A percentile compares a stretch with the other conserved stretches of the same genome.
phyloP scores from a whole-genome alignment of 2,888 invertebrate species.

The Acronicta psi region DNA sequence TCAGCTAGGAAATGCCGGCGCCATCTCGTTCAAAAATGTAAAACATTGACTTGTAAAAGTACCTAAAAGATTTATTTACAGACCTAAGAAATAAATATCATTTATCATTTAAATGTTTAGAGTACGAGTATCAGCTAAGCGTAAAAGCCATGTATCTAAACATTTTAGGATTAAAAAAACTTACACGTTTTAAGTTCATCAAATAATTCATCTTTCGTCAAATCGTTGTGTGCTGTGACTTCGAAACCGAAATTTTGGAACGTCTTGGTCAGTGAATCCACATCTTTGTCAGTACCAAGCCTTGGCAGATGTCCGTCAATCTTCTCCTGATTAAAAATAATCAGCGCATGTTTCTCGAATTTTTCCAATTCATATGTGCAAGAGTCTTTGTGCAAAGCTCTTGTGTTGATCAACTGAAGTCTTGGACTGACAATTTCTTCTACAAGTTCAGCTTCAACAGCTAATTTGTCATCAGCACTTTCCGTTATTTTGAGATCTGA shows the following conservation, averaged over 20 bases:
- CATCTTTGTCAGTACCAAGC: constrained; percentile 74
- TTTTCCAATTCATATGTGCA: constrained; percentile 75
- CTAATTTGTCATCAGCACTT: constrained; percentile 30
- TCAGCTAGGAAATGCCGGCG: no score
- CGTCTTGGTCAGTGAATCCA: constrained; percentile 64
- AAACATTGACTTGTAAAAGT: no score
- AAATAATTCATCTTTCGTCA: constrained; percentile 68
- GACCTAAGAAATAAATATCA: no score
- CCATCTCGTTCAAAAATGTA: no score
- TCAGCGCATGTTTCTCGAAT: constrained; percentile 74
- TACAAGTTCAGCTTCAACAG: constrained; percentile 15
- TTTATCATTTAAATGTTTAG: no score
- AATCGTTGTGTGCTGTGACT: constrained; percentile 65
- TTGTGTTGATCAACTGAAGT: constrained; percentile 35
- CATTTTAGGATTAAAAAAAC: constrained; percentile 31
- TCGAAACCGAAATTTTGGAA: constrained; percentile 74
- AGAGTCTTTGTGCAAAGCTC: constrained; percentile 67
- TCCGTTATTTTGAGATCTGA: not conserved
- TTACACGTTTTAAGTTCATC: constrained; percentile 68
- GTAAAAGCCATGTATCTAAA: no score
- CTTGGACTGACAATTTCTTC: constrained; percentile 1
- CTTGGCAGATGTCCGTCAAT: constrained; percentile 69
- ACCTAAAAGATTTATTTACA: no score
- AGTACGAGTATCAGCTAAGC: no score
- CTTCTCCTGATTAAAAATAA: constrained; percentile 77